These are phyloP conservation scores for Drosophila eugracilis DNA, from an alignment of 1,140 invertebrate genomes.

Conservation along the genomic window DNA sequence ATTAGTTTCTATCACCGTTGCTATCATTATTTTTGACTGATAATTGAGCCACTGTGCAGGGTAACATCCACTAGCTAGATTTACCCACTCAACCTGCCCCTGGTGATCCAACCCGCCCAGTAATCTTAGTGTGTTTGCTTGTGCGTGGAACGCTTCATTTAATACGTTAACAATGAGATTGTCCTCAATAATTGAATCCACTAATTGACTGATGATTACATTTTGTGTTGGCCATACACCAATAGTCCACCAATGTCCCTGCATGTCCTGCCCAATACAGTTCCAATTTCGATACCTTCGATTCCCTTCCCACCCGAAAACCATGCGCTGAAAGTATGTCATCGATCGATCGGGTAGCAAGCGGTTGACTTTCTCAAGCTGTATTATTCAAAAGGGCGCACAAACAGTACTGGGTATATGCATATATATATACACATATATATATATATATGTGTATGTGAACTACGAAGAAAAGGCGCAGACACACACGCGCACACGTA, in stretches of 20 bases:
- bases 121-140: constrained; percentile 66
- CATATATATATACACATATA: too few species aligned
- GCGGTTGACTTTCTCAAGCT: constrained; percentile 78
- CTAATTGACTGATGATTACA: constrained; percentile 84
- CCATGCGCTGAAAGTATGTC: constrained; percentile 65
- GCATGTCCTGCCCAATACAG: too few species aligned
- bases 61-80: constrained; percentile 12
- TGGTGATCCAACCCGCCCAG: constrained; percentile 14
- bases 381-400: constrained; percentile 67
- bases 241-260: constrained; percentile 38
- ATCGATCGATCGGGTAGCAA: constrained; percentile 68
- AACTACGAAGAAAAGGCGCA: constrained; percentile 24
- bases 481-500: constrained; percentile 31
- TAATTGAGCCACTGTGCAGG: constrained; percentile 21
- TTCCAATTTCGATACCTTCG: neutral
- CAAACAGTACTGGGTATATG: constrained; percentile 31
- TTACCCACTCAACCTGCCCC: neutral
- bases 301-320: constrained; percentile 15
- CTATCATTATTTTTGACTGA: neutral
- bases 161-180: constrained; percentile 84
- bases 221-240: constrained; percentile 75
- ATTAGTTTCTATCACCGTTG: neutral
- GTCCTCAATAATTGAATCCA: constrained; percentile 83
- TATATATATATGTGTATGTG: constrained; percentile 12
- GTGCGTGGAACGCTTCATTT: constrained; percentile 80